These are phyloP conservation scores for Cheilosia pagana DNA, from an alignment of 2,888 invertebrate genomes.

Conservation along the genomic window DNA sequence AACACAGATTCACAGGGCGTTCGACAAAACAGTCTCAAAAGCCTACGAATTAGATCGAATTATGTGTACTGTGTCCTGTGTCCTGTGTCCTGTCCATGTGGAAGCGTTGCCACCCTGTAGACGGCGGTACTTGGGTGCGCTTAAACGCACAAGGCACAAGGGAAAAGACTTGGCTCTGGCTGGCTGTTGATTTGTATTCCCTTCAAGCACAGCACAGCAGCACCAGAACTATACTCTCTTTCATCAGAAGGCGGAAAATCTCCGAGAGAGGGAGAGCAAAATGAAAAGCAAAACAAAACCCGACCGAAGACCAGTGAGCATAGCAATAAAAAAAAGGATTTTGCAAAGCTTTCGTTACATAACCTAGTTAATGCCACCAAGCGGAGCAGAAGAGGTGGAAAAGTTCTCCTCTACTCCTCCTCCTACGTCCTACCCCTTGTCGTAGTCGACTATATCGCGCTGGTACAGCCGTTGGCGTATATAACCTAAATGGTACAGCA, in stretches of 20 bases:
- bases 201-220: slow-evolving; percentile 1
- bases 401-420: slow-evolving; percentile 30
- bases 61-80: no score
- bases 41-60: not conserved
- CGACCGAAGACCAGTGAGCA: slow-evolving; percentile 19
- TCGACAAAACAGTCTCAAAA: not conserved
- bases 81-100: not conserved
- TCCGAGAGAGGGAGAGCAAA: slow-evolving; percentile 3
- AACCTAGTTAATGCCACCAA: slow-evolving; percentile 37
- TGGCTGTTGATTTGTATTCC: slow-evolving; percentile 32
- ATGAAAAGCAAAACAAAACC: slow-evolving; percentile 21
- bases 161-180: not conserved
- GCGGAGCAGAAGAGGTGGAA: not conserved
- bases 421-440: not conserved
- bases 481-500: slow-evolving; percentile 16
- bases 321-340: slow-evolving; percentile 42
- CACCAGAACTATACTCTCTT: not conserved
- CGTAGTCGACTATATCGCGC: no score
- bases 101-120: not conserved
- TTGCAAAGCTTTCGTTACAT: slow-evolving; percentile 53
- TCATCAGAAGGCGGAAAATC: slow-evolving; percentile 4
- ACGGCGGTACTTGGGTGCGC: not conserved
- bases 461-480: slow-evolving; percentile 1
- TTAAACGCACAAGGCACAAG: slow-evolving; percentile 7
- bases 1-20: no score